Evolutionary conservation across 1,140 invertebrate genomes (phyloP).

Genomic region (Macrostomum lignano): DNA sequence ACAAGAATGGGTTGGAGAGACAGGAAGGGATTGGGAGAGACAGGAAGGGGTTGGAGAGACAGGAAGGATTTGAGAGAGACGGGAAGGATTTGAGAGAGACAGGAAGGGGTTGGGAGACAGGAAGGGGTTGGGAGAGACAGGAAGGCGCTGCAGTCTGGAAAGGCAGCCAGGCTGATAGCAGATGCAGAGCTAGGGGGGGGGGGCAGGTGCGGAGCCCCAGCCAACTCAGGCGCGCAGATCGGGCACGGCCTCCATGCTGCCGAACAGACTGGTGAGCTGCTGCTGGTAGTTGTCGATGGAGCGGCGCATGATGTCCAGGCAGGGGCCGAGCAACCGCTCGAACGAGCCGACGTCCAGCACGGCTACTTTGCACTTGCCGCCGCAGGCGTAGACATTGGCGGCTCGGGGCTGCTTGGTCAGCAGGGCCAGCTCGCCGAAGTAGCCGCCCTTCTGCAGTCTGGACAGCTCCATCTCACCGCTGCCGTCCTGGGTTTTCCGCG

Average conservation of each 20-base stretch:
- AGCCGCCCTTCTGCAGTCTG: conserved; percentile 1
- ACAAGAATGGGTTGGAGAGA: no score
- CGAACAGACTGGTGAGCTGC: conserved; percentile 4
- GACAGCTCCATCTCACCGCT: neutral
- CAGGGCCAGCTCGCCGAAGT: conserved; percentile 44
- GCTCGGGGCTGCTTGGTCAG: conserved; percentile 77
- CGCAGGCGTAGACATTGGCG: conserved; percentile 47
- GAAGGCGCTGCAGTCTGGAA: no score
- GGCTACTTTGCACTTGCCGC: conserved; percentile 25
- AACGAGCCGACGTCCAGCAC: conserved; percentile 88
- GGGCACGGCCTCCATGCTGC: conserved; percentile 1
- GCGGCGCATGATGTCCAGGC: conserved; percentile 64
- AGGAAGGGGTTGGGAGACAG: no score
- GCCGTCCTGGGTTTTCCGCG: neutral
- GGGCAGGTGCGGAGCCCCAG: no score
- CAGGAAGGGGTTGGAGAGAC: no score
- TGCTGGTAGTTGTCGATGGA: conserved; percentile 1
- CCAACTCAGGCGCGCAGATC: no score
- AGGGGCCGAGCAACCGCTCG: conserved; percentile 73
- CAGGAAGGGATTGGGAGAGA: no score
- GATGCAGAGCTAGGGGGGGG: no score
- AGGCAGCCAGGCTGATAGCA: no score
- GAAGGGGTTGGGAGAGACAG: no score
- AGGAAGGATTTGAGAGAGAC: no score
- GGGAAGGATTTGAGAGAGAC: no score